phyloP scores from a whole-genome alignment of 2,113 vertebrate species.

The Narcine bancroftii region DNA sequence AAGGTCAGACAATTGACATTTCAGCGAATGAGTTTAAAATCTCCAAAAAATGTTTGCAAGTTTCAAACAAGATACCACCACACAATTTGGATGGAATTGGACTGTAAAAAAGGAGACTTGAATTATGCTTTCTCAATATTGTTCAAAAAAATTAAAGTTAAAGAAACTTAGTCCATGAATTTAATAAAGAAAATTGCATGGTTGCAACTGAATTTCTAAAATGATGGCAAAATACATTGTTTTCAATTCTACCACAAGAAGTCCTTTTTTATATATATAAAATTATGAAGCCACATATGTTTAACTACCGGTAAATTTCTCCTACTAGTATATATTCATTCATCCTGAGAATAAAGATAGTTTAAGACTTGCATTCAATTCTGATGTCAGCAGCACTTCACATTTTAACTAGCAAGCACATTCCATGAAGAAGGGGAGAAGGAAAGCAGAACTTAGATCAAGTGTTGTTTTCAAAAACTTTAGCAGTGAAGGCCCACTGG shows the following conservation, averaged over 20 bases:
- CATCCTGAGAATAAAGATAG: neutral
- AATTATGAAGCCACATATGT: neutral
- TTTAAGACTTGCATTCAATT: neutral
- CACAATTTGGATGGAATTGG: neutral
- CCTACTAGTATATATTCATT: neutral
- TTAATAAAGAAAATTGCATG: neutral
- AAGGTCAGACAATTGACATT: neutral
- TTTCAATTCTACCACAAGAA: neutral
- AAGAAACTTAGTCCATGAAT: neutral
- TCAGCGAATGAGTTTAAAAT: neutral
- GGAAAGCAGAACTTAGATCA: neutral
- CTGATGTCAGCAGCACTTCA: neutral
- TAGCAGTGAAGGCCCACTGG: neutral
- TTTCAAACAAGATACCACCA: neutral
- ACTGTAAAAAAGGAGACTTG: neutral
- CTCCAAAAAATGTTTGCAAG: neutral
- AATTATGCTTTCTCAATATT: neutral
- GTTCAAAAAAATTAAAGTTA: neutral
- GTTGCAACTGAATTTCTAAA: neutral
- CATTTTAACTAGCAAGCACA: neutral
- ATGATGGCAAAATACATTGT: neutral
- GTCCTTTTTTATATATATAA: too few species aligned
- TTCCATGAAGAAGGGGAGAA: neutral
- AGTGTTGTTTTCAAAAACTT: neutral
- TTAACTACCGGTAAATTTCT: too few species aligned